Conservation (phyloP, 2,797 vertebrate genomes). For the Oreortyx pictus region DNA sequence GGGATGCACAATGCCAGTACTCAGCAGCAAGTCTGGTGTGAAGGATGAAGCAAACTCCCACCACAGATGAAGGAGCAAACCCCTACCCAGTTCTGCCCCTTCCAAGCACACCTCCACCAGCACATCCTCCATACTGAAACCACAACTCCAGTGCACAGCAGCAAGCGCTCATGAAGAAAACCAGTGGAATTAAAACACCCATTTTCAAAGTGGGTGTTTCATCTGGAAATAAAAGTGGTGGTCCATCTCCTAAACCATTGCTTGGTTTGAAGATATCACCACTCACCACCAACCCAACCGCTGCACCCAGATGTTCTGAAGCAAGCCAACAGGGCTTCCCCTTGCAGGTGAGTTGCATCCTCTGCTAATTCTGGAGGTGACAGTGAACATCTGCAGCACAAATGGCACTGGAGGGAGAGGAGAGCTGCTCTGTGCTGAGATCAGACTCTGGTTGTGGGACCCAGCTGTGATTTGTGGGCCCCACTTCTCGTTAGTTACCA, state of each 20-base stretch:
- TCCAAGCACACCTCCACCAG: rapidly evolving
- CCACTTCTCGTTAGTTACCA: background rate
- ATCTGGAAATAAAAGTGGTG: background rate
- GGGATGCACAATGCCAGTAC: background rate
- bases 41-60: background rate
- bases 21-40: rapidly evolving
- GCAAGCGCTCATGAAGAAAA: rapidly evolving
- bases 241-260: rapidly evolving
- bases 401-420: background rate
- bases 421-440: background rate
- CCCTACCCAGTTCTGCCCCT: rapidly evolving
- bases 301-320: background rate
- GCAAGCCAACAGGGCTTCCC: background rate
- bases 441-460: background rate
- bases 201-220: rapidly evolving
- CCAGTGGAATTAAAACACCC: background rate
- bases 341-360: background rate
- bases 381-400: background rate
- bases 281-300: rapidly evolving
- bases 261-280: rapidly evolving
- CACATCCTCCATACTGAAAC: rapidly evolving
- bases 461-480: background rate
- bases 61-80: rapidly evolving
- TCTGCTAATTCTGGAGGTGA: background rate
- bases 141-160: rapidly evolving